Evolutionary conservation across 2,113 vertebrate genomes (phyloP), one percentile per base, ranked within the genome.

Genomic region (Pipra filicauda): DNA sequence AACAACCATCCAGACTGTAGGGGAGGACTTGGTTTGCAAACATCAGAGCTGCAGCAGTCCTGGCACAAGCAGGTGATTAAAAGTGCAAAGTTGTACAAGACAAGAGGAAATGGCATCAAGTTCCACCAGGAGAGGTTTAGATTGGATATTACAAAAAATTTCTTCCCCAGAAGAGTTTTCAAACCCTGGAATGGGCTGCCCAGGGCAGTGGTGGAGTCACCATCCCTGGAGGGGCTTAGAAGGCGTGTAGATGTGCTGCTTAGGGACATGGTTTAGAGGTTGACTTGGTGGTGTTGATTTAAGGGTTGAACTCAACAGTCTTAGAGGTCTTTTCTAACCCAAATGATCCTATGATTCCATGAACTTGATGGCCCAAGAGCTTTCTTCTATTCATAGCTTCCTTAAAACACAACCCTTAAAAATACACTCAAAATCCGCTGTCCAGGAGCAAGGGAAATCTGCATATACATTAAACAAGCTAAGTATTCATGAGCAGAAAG

Each of bases 21-120:
- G 20, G 24, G 13, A 61, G 23, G 82, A 44, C 39, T 67, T 49
- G 27, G 11, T 30, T 66, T 13, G 35, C 6, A 1, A 21, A 48
- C 4, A 1, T 35, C 22, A 79, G 18, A 76, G 17, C 27, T 84
- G 13, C 5, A 59, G 13, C 21, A 30, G 23, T 48, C 65, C 30
- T 66, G 49, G 35, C 9, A 44, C 19, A 55, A 17, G 12, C 57
- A 35, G 27, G 8, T 10, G 3, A 18, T 48, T 49, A 33, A 37
- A 21, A 54, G 15, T 16, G 15, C 15, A 41, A 54, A 81, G 35
- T 2, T 72, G 15, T 19, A 26, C 0, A 0, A n/a, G 28, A 8
- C 2, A 43, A 54, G 52, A 85, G n/a, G 19, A 49, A 81, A 37
- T 3, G 8, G 13, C 23, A 20, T 62, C 41, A 62, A 7, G 18